These are phyloP conservation scores for Apostichopus japonicus DNA, from an alignment of 35 echinoderm and acorn worm genomes.

Conservation along the genomic window DNA sequence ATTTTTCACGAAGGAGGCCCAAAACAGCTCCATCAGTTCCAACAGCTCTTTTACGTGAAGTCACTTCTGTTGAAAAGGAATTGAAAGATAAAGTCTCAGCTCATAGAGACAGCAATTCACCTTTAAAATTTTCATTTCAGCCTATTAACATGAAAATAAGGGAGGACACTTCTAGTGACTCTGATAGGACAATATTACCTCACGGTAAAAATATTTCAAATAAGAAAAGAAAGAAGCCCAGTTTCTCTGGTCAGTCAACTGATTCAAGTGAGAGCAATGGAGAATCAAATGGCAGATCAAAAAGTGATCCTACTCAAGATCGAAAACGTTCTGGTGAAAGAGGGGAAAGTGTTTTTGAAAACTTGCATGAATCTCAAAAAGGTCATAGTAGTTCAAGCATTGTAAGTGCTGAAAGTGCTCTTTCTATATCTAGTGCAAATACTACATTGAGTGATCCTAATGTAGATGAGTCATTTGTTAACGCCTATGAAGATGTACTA, in stretches of 20 bases:
- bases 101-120: slow-evolving; percentile 11
- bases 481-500: slow-evolving; percentile 59
- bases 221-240: slow-evolving; percentile 39
- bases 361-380: slow-evolving; percentile 40
- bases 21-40: slow-evolving; percentile 48
- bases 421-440: slow-evolving; percentile 61
- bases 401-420: slow-evolving; percentile 68
- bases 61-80: slow-evolving; percentile 43
- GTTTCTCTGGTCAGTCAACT: slow-evolving; percentile 46
- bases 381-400: slow-evolving; percentile 48
- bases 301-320: slow-evolving; percentile 68
- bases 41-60: slow-evolving; percentile 49
- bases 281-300: slow-evolving; percentile 58
- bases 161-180: slow-evolving; percentile 45
- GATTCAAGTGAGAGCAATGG: slow-evolving; percentile 57
- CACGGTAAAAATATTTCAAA: background rate
- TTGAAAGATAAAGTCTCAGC: slow-evolving; percentile 22
- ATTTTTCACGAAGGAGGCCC: slow-evolving; percentile 52
- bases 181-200: slow-evolving; percentile 51
- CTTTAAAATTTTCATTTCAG: slow-evolving; percentile 50
- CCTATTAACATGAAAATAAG: slow-evolving; percentile 52
- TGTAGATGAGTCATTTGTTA: slow-evolving; percentile 47
- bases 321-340: slow-evolving; percentile 39
- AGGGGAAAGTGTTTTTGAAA: slow-evolving; percentile 30
- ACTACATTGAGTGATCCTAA: slow-evolving; percentile 60